Evolutionary conservation across 2,797 vertebrate genomes (phyloP), one percentile per base, ranked within the genome.

Genomic region (Emydoidea blandingii): DNA sequence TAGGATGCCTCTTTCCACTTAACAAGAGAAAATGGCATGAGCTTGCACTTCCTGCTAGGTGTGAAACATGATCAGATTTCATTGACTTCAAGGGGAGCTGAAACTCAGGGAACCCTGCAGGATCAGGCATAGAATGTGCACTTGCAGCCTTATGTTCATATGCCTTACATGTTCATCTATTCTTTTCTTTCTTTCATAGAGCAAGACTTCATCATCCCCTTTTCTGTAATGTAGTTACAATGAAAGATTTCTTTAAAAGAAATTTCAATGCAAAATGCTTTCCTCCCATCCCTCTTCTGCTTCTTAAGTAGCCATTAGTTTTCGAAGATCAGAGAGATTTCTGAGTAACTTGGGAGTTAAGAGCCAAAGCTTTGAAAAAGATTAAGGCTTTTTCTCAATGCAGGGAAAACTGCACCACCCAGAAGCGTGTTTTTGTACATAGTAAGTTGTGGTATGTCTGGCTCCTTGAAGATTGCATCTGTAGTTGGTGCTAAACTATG

Each of bases 181-280:
- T 68, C 47, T 50, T 89, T 93, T 83, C 59, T 52, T 25, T 2
- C 8, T 49, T n/a, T 88, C 12, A 12, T 56, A 89, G 37, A 76
- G n/a, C 68, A 79, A 84, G 86, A n/a, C 87, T 50, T 85, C 15
- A 72, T 57, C n/a, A 18, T 34, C 29, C 6, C 56, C 52, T 89
- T 82, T 59, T 94, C 81, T 79, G 19, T 81, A 81, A 81, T n/a
- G 79, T 44, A 53, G 47, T 81, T 93, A 41, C 94, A 92, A 93
- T 84, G 41, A 49, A 27, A 2, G 27, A 47, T 68, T 44, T 54
- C 72, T 72, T 31, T 47, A 47, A 83, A 84, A 89, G 80, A 87
- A 72, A 87, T 85, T 78, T 86, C 81, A 47, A 19, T 65, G n/a
- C 25, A 85, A 90, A 94, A 90, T 81, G 2, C 25, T 18, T 88